Evolutionary conservation across 1,140 invertebrate genomes (phyloP).

Genomic region (Tyrophagus putrescentiae): DNA sequence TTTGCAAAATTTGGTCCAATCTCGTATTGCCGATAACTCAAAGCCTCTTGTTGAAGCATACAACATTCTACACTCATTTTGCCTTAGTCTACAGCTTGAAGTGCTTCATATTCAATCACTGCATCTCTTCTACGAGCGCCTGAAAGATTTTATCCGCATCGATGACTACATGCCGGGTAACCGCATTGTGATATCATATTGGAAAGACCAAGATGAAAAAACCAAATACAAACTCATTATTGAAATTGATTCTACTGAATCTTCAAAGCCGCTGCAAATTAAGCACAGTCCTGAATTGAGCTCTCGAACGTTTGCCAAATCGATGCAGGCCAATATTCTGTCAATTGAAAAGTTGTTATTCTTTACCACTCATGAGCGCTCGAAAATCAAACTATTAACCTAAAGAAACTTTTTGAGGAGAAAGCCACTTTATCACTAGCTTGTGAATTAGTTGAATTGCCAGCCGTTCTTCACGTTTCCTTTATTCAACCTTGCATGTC

Average conservation of each 20-base stretch:
- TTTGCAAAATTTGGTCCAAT: conserved; percentile 77
- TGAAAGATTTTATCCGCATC: conserved; percentile 77
- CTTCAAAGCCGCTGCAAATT: conserved; percentile 62
- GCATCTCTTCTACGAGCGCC: conserved; percentile 63
- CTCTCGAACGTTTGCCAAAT: conserved; percentile 41
- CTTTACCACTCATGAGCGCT: conserved; percentile 88
- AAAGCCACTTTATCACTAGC: conserved; percentile 41
- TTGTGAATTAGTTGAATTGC: conserved; percentile 58
- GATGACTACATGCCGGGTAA: conserved; percentile 81
- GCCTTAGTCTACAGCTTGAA: conserved; percentile 84
- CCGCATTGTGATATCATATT: conserved; percentile 78
- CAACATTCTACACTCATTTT: conserved; percentile 72
- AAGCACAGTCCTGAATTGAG: conserved; percentile 71
- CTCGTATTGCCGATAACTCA: conserved; percentile 60
- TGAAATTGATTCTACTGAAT: conserved; percentile 67
- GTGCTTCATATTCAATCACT: conserved; percentile 84
- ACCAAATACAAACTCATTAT: conserved; percentile 65
- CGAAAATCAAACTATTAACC: conserved; percentile 60
- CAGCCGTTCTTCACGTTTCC: conserved; percentile 74
- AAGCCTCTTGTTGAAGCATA: conserved; percentile 71
- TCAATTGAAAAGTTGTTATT: conserved; percentile 89
- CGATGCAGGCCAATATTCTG: conserved; percentile 51
- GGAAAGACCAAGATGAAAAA: conserved; percentile 45
- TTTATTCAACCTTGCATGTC: conserved; percentile 69
- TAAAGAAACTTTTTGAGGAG: conserved; percentile 59